These are phyloP conservation scores for Mobula birostris DNA, from an alignment of 2,113 vertebrate species.

Conservation along the genomic window DNA sequence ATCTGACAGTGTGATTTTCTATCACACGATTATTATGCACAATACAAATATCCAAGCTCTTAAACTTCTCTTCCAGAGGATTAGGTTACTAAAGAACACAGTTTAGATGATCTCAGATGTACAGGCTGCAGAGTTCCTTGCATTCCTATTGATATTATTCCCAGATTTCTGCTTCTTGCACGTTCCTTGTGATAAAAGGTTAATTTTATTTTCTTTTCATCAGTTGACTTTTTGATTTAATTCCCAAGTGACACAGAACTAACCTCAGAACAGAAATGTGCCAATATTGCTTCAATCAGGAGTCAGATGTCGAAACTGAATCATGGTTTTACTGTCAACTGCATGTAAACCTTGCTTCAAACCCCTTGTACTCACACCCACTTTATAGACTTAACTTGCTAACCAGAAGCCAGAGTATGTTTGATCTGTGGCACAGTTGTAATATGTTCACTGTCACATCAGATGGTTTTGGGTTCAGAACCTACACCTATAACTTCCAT, in stretches of 20 bases:
- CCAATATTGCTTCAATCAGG: neutral
- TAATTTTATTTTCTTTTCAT: neutral
- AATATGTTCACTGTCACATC: no score
- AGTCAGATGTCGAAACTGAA: neutral
- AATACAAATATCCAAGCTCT: neutral
- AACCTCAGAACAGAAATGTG: neutral
- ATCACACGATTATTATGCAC: neutral
- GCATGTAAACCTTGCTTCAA: neutral
- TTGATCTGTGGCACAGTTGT: no score
- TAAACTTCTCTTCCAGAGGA: neutral
- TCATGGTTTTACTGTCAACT: neutral
- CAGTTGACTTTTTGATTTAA: neutral
- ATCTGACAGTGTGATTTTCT: neutral
- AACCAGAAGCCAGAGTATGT: neutral
- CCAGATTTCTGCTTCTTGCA: neutral
- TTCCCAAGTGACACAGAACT: neutral
- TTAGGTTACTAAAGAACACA: constrained; percentile 9
- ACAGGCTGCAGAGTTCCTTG: constrained; percentile 6
- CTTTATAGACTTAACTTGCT: neutral
- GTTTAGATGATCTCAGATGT: neutral
- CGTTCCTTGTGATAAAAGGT: neutral
- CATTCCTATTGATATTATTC: constrained; percentile 16
- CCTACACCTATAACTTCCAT: no score
- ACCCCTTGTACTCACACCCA: no score
- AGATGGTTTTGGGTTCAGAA: no score